Conservation (phyloP, 2,797 vertebrate species). For the Rhinichthys osculus region DNA sequence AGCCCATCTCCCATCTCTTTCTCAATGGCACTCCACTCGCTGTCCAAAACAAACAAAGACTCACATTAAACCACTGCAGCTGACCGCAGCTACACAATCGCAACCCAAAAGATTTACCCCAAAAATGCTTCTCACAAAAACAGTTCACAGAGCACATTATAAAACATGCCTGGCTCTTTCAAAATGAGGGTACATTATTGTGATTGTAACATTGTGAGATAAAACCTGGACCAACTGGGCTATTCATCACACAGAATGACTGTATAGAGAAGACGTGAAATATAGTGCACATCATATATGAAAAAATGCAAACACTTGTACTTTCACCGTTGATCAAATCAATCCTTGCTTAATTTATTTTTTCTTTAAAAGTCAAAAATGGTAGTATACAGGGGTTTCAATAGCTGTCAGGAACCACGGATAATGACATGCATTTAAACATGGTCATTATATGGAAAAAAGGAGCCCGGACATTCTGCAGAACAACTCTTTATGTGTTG, state of each 20-base stretch:
- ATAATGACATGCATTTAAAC: neutral
- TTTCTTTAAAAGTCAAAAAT: neutral
- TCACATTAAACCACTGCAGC: conserved; percentile 8
- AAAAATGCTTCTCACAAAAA: conserved; percentile 17
- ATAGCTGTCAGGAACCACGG: neutral
- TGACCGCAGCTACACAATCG: neutral
- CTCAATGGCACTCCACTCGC: conserved; percentile 97
- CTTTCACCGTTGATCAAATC: neutral
- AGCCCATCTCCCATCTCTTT: conserved; percentile 96
- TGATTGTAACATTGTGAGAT: conserved; percentile 6
- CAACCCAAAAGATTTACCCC: conserved; percentile 6
- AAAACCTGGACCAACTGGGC: neutral
- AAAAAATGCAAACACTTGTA: neutral
- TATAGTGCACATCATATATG: neutral
- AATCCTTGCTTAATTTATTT: neutral
- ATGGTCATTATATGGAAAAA: neutral
- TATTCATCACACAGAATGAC: neutral
- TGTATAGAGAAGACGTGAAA: neutral
- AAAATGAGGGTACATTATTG: neutral
- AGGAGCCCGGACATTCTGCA: neutral
- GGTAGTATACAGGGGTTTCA: neutral
- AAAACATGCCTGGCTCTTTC: conserved; percentile 27
- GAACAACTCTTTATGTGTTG: neutral
- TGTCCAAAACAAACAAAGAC: conserved; percentile 71
- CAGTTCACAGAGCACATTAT: conserved; percentile 18